Base-by-base conservation (phyloP, 2,113 vertebrate genomes). In the Gallinago media region DNA sequence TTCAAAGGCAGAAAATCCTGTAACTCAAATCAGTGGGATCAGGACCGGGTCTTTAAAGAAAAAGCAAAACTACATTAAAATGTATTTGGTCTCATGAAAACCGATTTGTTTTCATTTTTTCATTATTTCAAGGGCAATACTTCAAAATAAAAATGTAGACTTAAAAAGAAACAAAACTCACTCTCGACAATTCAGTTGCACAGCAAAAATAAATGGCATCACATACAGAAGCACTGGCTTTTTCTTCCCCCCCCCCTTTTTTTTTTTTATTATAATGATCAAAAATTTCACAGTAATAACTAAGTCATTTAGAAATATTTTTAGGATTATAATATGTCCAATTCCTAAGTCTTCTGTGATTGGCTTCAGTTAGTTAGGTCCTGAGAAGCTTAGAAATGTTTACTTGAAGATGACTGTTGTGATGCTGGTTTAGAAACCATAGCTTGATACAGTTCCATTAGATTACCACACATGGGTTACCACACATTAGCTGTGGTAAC, bases 41-140 rank as follows among this genome's bases (percentile, higher is more conserved):
- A 73, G 15, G 32, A 63, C 5, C 26, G 2, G 10, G 47, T 19
- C 55, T 78, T 59, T 23, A 42, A 10, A 61, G 21, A 59, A 34
- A 67, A 86, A 46, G 9, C 4, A 73, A 92, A 89, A 89, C 55
- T 96, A 8, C 73, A 75, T 20, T 47, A 59, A 92, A 87, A 72
- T 93, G 27, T 94, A 67, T 89, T 84, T 93, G 61, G 89, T 96
- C 88, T 95, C n/a, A 78, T 25, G 54, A 63, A 96, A 96, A 85
- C 20, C 56, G 76, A 93, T 49, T 49, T 55, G 84, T 3, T 91
- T 96, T 85, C 83, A 84, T 47, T 87, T 89, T 70, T 76, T 94
- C 49, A 68, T 72, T 80, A 54, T 89, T 89, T 95, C 87, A 92
- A 86, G 47, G 79, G 46, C 47, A 94, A 4, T 84, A 89, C 65